These are phyloP conservation scores for Eudyptes chrysolophus DNA, from an alignment of 2,113 vertebrate species.

Conservation along the genomic window DNA sequence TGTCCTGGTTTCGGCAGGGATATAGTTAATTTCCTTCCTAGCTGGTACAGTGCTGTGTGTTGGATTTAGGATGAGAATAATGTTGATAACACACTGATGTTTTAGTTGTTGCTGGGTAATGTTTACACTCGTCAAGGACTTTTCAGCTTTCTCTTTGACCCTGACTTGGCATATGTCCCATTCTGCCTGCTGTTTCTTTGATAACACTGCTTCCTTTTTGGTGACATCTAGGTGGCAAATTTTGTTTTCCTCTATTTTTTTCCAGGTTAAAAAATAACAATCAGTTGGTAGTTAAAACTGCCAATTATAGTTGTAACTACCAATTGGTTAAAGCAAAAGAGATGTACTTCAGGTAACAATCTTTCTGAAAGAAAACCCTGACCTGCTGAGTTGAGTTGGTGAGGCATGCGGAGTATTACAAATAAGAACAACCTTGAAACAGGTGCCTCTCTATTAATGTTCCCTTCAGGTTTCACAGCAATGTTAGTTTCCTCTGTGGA, in stretches of 20 bases:
- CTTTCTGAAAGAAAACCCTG: neutral
- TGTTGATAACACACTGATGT: no score
- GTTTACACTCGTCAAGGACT: no score
- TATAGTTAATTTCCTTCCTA: no score
- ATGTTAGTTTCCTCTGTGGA: constrained; percentile 65
- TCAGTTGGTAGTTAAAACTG: constrained; percentile 69
- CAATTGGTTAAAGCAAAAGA: constrained; percentile 48
- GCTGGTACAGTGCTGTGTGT: no score
- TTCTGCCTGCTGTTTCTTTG: neutral
- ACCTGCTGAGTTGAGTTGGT: neutral
- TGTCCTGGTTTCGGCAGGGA: no score
- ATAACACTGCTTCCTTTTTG: neutral
- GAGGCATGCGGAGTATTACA: neutral
- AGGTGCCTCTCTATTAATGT: neutral
- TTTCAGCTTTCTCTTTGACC: no score
- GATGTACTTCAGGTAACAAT: neutral
- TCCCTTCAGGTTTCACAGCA: constrained; percentile 44
- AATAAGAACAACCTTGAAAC: neutral
- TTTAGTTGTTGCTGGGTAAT: no score
- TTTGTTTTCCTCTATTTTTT: neutral
- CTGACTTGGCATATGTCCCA: neutral
- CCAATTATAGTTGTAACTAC: constrained; percentile 64
- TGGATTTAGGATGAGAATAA: no score
- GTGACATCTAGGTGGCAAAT: neutral
- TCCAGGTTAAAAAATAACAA: neutral